Evolutionary conservation across 2,797 vertebrate genomes (phyloP).

Genomic region (Vultur gryphus): DNA sequence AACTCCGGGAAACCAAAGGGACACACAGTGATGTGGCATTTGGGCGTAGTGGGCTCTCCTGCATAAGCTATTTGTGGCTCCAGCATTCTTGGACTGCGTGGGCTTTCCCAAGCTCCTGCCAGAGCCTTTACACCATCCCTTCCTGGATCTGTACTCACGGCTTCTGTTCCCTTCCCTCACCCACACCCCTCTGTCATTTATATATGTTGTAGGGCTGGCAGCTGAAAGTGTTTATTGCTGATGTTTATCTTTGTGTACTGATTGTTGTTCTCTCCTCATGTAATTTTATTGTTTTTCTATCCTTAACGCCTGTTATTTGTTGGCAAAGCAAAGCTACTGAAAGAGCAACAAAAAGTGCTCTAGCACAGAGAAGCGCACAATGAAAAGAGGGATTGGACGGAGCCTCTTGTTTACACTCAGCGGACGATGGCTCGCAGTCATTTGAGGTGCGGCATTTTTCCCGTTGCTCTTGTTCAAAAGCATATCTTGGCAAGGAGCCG

Average conservation of each 20-base stretch:
- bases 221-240: slow-evolving; percentile 4
- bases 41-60: not conserved
- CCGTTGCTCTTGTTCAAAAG: not conserved
- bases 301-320: not conserved
- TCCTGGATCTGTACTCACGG: not conserved
- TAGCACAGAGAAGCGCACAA: rapidly evolving
- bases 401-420: not conserved
- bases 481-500: rapidly evolving
- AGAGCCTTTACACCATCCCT: not conserved
- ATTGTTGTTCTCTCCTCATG: not conserved
- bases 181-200: not conserved
- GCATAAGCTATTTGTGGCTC: not conserved
- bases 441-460: not conserved
- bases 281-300: slow-evolving; percentile 15
- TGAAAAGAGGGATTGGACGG: not conserved
- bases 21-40: not conserved
- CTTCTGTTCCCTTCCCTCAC: not conserved
- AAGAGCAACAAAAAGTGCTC: not conserved
- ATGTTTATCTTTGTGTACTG: slow-evolving; percentile 7
- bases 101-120: not conserved
- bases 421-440: not conserved
- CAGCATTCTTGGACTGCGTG: not conserved
- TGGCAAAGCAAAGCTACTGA: not conserved
- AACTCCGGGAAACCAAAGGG: not conserved
- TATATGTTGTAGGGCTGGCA: not conserved